Evolutionary conservation across 1,140 invertebrate genomes (phyloP), one percentile per base, ranked within the genome.

Genomic region (Diploscapter pachys): DNA sequence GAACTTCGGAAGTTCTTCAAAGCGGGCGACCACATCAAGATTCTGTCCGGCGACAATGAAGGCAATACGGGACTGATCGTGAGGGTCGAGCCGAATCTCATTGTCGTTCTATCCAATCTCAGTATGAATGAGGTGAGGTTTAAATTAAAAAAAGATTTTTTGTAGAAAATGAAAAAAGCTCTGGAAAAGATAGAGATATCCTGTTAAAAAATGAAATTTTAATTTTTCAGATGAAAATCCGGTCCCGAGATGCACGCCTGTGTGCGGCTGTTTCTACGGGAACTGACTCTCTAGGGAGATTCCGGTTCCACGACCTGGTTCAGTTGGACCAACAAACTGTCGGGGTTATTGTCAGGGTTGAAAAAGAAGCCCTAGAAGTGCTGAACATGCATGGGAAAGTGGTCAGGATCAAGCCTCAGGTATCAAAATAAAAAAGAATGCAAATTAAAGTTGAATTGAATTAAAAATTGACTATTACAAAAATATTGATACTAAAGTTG

Each of bases 61-160:
- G 94, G 94, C 3, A 95, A 98, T 87, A 99, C 96, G 0, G 96
- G 96, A 4, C 87, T 98, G 2, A 94, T 99, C 76, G 93, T 99
- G 8, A 88, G 95, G 64, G 95, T 98, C 2, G 93, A 98, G 85
- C 92, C 93, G 3, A 93, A 94, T 79, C 87, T 93, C 64, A 92
- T 94, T 3, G 93, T 98, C 2, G 86, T 99, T 0, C 94, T 98
- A 72, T 96, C 94, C 0, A 96, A 99, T 89, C 87, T 98, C 6
- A 96, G 94, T 1, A 98, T 96, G 91, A 94, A 98, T 82, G 95
- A 99, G 87, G 87, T 96, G 66, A 63, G n/a, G n/a, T n/a, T n/a
- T n/a, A n/a, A n/a, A n/a, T n/a, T n/a, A n/a, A n/a, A n/a, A n/a
- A n/a, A n/a, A n/a, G n/a, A n/a, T n/a, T n/a, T n/a, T n/a, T n/a